These are phyloP conservation scores for Aurelia aurita complex sp. Pacific DNA, from an alignment of 30 jellyfish, hydroid and myxozoan genomes.

Conservation along the genomic window DNA sequence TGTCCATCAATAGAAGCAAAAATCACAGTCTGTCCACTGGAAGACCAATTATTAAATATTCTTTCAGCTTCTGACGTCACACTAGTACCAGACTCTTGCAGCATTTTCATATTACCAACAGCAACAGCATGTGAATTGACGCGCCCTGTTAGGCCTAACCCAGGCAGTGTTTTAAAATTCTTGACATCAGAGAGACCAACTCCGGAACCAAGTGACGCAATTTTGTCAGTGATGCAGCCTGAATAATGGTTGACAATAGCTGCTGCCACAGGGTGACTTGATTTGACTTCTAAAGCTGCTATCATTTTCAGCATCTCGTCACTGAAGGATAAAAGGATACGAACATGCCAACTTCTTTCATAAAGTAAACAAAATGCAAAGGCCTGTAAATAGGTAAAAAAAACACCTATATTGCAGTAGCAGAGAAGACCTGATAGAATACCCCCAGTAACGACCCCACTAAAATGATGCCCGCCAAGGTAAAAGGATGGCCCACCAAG, in stretches of 20 bases:
- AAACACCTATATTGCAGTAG: too few species aligned
- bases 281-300: constrained; percentile 88
- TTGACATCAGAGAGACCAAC: constrained; percentile 91
- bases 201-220: constrained; percentile 66
- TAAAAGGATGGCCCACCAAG: too few species aligned
- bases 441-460: too few species aligned
- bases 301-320: constrained; percentile 60
- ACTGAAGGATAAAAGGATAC: constrained; percentile 8
- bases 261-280: constrained; percentile 96
- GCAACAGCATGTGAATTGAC: constrained; percentile 53
- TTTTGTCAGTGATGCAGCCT: constrained; percentile 92
- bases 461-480: too few species aligned
- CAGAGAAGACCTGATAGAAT: too few species aligned
- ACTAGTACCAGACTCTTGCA: constrained; percentile 30
- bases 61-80: constrained; percentile 38
- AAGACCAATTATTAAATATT: constrained; percentile 50
- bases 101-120: constrained; percentile 80
- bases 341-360: too few species aligned
- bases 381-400: too few species aligned
- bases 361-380: background rate
- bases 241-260: constrained; percentile 87
- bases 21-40: constrained; percentile 76
- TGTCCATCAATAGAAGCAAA: constrained; percentile 73
- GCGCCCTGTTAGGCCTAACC: constrained; percentile 77
- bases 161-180: constrained; percentile 63